Base-by-base conservation (phyloP, 2,888 invertebrate genomes). In the Allygus modestus region DNA sequence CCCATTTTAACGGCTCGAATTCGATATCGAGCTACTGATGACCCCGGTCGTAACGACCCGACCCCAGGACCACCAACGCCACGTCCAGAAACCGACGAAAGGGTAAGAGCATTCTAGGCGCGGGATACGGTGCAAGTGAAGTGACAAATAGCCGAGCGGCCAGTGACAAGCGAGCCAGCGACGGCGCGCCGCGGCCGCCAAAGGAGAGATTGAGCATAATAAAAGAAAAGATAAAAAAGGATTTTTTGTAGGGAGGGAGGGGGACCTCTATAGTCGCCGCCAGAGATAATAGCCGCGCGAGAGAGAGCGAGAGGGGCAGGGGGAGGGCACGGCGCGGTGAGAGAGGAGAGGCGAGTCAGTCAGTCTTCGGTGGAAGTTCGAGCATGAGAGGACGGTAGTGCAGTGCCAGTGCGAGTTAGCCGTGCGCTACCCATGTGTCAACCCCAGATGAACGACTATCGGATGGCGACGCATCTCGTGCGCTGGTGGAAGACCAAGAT, bases 401-500 rank as follows among this genome's bases (percentile, higher is more conserved):
- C n/a, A 28, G 51, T 33, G 82, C 41, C 71, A 12, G 82, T 20
- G 82, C 12, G 43, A 31, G 71, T 9, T n/a, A n/a, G 71, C 51
- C 26, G 26, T 31, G 73, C 46, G 51, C 9, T n/a, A 41, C 41
- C 37, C 31, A 65, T 71, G 71, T 71, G 71, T 20, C 46, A 46
- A 17, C 69, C 81, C 83, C 58, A 81, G 81, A 82, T 82, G 83
- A 83, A 51, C 31, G 83, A 83, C 43, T 37, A 58, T 58, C 83
- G 58, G 73, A 94, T 94, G 94, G 94, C 94, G 91, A 93, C 93
- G 92, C 94, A 94, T 93, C 92, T 94, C 90, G 94, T 94, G 91
- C 94, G 94, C 92, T 94, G 94, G 94, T 94, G 94, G 94, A 94
- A 94, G 92, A 93, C 93, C 91, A 94, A 94, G 92, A 94, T 94